Percentiles rank a stretch among this genome's conserved stretches.
Evolutionary conservation across 1,140 invertebrate species (phyloP).

Genomic region (Cecropterus lyciades): DNA sequence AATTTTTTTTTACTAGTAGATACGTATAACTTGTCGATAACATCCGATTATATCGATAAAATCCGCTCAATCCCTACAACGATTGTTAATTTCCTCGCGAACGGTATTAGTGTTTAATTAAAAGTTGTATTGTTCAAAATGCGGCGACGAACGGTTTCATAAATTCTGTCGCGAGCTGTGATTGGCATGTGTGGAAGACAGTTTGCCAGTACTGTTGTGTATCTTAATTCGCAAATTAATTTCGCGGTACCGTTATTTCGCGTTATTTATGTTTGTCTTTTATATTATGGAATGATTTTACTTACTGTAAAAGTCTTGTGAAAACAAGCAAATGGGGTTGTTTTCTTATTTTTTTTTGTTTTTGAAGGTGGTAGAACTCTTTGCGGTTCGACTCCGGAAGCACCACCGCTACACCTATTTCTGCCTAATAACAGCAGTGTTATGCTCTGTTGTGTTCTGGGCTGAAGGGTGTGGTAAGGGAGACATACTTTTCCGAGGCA

Average conservation of each 20-base stretch:
- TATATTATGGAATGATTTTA: no score
- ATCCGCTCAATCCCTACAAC: conserved; percentile 43
- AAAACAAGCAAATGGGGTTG: no score
- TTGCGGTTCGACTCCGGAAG: no score
- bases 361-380: no score
- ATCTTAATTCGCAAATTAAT: neutral
- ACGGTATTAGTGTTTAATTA: conserved; percentile 75
- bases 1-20: neutral
- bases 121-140: conserved; percentile 62
- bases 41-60: conserved; percentile 28
- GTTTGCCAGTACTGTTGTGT: neutral
- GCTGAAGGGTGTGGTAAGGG: no score
- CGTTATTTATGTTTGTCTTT: no score
- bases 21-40: neutral
- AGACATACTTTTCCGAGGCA: no score
- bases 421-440: no score
- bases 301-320: no score
- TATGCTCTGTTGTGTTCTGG: no score
- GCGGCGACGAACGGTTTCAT: conserved; percentile 35
- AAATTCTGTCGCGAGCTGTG: conserved; percentile 19
- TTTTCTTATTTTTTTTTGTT: no score
- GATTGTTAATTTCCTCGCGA: conserved; percentile 67
- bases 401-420: no score
- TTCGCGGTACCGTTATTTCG: neutral
- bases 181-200: conserved; percentile 8